Conservation (phyloP, 2,888 invertebrate genomes). For the Hypselothyrea guttata region DNA sequence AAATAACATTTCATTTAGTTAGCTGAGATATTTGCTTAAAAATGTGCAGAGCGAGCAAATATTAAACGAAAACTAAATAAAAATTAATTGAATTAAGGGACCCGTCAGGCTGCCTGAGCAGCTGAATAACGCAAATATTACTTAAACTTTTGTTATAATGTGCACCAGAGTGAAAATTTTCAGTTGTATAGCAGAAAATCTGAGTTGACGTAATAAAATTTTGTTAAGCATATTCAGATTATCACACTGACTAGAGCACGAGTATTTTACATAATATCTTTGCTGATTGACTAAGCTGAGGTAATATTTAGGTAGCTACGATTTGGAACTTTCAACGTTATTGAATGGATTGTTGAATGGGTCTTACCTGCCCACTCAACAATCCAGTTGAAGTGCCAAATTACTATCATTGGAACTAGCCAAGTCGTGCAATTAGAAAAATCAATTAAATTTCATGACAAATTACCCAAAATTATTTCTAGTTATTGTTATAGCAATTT, state of each 20-base stretch:
- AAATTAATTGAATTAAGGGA: conserved; percentile 75
- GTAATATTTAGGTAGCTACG: no score
- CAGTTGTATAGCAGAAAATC: conserved; percentile 51
- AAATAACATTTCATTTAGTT: conserved; percentile 74
- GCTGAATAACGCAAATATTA: conserved; percentile 8
- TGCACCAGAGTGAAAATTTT: conserved; percentile 57
- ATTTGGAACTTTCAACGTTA: no score
- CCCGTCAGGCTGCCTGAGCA: conserved; percentile 37
- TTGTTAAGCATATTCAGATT: conserved; percentile 54
- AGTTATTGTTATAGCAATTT: no score
- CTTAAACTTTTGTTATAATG: conserved; percentile 50
- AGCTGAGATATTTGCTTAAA: conserved; percentile 66
- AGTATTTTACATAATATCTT: background rate
- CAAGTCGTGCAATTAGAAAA: no score
- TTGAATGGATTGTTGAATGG: no score
- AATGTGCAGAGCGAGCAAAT: conserved; percentile 68
- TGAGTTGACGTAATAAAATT: conserved; percentile 47
- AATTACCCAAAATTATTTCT: no score
- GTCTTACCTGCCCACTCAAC: no score
- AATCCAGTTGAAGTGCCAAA: no score
- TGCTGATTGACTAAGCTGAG: no score
- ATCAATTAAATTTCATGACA: no score
- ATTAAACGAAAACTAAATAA: conserved; percentile 73
- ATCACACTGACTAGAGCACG: conserved; percentile 50
- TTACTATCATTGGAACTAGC: no score